phyloP scores from a whole-genome alignment of 2,888 invertebrate genomes.

The Trichogramma evanescens region DNA sequence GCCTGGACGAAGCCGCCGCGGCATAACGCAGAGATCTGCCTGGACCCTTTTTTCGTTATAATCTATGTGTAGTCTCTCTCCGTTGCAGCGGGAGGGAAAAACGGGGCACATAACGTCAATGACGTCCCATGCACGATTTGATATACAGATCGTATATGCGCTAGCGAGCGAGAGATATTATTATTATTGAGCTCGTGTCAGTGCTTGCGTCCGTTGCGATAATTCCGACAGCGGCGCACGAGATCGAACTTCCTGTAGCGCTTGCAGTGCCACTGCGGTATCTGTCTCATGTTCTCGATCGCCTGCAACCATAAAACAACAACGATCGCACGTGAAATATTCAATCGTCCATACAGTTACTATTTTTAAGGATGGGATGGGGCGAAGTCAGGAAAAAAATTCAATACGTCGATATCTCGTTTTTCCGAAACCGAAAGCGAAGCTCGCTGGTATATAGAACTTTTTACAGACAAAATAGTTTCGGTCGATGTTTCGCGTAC shows the following conservation, averaged over 20 bases:
- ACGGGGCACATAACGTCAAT: no score
- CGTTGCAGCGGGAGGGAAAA: no score
- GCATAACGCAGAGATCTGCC: no score
- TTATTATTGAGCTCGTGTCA: conserved; percentile 47
- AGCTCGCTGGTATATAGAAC: neutral
- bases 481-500: no score
- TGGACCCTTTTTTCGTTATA: no score
- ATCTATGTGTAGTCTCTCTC: no score
- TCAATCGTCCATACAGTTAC: neutral
- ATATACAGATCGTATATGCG: no score
- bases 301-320: conserved; percentile 50
- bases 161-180: no score
- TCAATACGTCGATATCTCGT: neutral
- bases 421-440: neutral
- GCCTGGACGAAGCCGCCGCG: no score
- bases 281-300: conserved; percentile 66
- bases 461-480: neutral
- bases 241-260: conserved; percentile 73
- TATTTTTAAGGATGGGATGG: neutral
- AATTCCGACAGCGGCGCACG: conserved; percentile 70
- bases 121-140: no score
- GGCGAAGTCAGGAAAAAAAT: neutral
- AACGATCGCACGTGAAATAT: neutral
- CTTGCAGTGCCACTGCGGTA: conserved; percentile 80
- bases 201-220: conserved; percentile 56